These are phyloP conservation scores for Brachyhypopomus occidentalis DNA, from an alignment of 2,113 vertebrate genomes.

Conservation along the genomic window DNA sequence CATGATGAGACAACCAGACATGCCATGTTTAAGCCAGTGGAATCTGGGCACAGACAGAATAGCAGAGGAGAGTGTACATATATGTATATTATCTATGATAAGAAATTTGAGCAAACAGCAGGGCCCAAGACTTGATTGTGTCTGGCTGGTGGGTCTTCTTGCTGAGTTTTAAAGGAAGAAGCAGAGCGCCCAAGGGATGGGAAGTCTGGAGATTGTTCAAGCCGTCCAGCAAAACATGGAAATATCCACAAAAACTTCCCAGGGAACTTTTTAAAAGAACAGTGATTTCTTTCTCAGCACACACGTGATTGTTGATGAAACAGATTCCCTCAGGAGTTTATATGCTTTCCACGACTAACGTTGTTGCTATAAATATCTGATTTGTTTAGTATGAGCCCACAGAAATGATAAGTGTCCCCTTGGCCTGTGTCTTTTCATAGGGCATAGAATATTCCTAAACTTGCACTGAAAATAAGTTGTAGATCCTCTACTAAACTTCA, in stretches of 20 bases:
- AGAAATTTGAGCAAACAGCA: background rate
- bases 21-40: background rate
- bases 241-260: conserved; percentile 32
- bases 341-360: background rate
- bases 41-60: background rate
- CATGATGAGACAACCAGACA: conserved; percentile 12
- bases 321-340: conserved; percentile 9
- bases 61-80: conserved; percentile 7
- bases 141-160: background rate
- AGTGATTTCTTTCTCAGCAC: conserved; percentile 19
- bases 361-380: conserved; percentile 4
- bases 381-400: conserved; percentile 5
- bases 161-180: background rate
- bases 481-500: background rate
- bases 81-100: background rate
- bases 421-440: background rate
- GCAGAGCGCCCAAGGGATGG: conserved; percentile 24
- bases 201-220: conserved; percentile 9
- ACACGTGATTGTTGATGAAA: conserved; percentile 14
- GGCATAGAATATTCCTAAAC: background rate
- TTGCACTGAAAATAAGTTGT: background rate
- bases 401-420: conserved; percentile 3
- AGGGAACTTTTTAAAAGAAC: conserved; percentile 1
- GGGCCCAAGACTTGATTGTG: background rate
- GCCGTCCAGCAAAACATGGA: conserved; percentile 10